These are phyloP conservation scores for Coremacera marginata DNA, from an alignment of 2,888 invertebrate species.

Conservation along the genomic window DNA sequence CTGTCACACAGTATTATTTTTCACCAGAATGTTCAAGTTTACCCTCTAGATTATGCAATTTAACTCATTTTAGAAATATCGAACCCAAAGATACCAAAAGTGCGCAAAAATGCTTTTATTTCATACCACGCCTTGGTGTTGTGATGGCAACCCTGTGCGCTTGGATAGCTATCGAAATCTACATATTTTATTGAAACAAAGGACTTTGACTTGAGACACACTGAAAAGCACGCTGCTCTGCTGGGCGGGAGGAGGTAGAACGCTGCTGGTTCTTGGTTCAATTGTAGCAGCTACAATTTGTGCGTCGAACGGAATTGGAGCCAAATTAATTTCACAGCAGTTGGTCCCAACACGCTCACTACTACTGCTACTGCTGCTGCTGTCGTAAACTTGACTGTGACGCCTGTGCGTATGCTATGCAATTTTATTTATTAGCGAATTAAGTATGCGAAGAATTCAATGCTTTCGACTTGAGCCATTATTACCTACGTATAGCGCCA, in stretches of 20 bases:
- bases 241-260: not conserved
- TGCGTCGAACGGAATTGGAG: not conserved
- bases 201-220: conserved; percentile 2
- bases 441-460: conserved; percentile 39
- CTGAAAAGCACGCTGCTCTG: not conserved
- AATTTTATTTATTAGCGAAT: conserved; percentile 47
- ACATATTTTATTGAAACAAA: conserved; percentile 60
- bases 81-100: no score
- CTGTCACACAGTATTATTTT: no score
- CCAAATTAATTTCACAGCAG: conserved; percentile 35
- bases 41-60: no score
- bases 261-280: not conserved
- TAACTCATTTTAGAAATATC: no score
- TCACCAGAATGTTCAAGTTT: no score
- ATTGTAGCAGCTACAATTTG: conserved; percentile 15
- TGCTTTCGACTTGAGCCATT: not conserved
- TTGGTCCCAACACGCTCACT: not conserved
- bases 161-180: conserved; percentile 46
- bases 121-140: no score
- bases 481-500: not conserved
- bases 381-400: not conserved
- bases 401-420: conserved; percentile 42
- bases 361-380: not conserved
- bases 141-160: conserved; percentile 23
- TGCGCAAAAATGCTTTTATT: no score